Conservation (phyloP, 2,113 vertebrate species). For the Circaetus cinerascens region DNA sequence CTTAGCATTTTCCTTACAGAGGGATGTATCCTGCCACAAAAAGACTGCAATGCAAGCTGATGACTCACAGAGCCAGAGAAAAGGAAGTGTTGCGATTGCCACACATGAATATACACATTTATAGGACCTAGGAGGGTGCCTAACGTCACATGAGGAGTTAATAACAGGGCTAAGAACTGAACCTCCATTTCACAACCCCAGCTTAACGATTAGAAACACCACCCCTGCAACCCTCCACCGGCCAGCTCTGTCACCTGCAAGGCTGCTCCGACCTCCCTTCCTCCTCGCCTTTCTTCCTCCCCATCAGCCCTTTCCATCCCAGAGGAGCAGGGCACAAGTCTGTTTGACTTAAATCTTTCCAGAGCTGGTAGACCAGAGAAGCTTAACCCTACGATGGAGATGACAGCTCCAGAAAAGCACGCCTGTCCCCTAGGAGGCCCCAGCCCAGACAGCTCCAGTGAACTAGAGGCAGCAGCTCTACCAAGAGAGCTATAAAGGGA, state of each 20-base stretch:
- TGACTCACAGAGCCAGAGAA: neutral
- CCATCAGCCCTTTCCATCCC: neutral
- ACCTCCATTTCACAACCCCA: neutral
- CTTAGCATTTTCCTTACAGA: neutral
- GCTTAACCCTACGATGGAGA: neutral
- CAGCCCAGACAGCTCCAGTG: neutral
- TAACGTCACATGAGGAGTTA: rapidly evolving
- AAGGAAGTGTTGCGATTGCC: neutral
- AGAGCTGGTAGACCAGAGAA: neutral
- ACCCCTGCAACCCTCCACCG: neutral
- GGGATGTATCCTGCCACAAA: neutral
- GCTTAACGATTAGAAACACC: neutral
- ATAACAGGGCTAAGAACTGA: neutral
- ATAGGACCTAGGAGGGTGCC: neutral
- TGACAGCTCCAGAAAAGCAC: neutral
- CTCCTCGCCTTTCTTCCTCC: neutral
- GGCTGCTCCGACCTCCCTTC: neutral
- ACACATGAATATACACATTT: neutral
- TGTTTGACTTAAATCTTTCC: neutral
- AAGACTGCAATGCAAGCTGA: conserved; percentile 17
- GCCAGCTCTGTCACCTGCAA: neutral
- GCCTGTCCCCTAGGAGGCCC: neutral
- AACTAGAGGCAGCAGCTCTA: neutral
- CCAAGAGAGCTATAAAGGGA: conserved; percentile 57
- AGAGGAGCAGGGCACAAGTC: neutral